These are phyloP conservation scores for Agrochola macilenta DNA, from an alignment of 2,888 invertebrate genomes.

Conservation along the genomic window DNA sequence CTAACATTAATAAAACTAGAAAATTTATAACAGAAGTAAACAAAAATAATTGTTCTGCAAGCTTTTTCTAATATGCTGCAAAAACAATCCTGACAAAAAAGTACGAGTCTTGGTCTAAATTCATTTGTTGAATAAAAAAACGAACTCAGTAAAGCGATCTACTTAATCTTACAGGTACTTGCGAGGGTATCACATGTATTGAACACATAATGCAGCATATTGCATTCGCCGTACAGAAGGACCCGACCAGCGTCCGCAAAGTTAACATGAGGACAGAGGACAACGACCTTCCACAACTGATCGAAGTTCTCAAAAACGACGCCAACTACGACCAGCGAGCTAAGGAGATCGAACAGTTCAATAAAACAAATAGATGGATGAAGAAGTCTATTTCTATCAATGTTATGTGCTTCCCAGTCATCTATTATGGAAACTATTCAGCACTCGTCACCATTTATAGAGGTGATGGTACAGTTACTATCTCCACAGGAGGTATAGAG, in stretches of 20 bases:
- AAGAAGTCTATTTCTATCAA: conserved; percentile 92
- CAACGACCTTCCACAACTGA: conserved; percentile 87
- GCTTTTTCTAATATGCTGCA: background rate
- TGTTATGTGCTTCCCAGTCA: conserved; percentile 92
- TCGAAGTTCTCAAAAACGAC: conserved; percentile 88
- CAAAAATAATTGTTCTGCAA: background rate
- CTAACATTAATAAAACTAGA: background rate
- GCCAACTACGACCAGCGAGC: conserved; percentile 90
- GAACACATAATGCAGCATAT: conserved; percentile 94
- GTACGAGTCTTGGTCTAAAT: background rate
- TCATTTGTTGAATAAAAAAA: background rate
- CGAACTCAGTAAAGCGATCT: background rate
- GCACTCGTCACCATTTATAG: conserved; percentile 92
- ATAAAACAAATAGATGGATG: conserved; percentile 93
- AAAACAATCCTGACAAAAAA: conserved; percentile 4
- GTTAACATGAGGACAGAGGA: conserved; percentile 88
- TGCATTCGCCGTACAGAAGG: conserved; percentile 89
- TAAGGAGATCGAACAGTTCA: conserved; percentile 89
- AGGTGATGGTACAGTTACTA: conserved; percentile 92
- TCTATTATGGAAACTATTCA: conserved; percentile 89
- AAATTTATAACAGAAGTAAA: background rate
- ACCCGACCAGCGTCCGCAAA: conserved; percentile 90
- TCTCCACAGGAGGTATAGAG: conserved; percentile 93
- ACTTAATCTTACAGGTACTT: conserved; percentile 81
- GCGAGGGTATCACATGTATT: conserved; percentile 91